Conservation (phyloP, 2,797 vertebrate genomes). For the Syndactyla subalaris region DNA sequence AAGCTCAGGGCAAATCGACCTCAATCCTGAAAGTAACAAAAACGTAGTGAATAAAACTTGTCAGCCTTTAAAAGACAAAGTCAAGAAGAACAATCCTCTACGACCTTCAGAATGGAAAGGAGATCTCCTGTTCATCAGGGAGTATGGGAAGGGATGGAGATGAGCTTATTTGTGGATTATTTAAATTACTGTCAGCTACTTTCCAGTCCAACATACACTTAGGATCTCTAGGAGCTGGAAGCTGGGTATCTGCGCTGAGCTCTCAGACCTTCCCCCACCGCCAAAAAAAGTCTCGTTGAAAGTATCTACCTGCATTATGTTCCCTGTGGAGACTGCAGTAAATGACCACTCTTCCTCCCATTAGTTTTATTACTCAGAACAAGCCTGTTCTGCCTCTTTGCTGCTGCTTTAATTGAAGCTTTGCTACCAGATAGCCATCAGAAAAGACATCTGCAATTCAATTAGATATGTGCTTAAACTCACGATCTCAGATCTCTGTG, state of each 20-base stretch:
- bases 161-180: not conserved
- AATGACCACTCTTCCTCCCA: not conserved
- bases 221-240: not conserved
- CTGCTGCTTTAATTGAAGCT: slow-evolving; percentile 39
- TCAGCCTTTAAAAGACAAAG: not conserved
- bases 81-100: not conserved
- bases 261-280: not conserved
- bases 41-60: not conserved
- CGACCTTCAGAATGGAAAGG: not conserved
- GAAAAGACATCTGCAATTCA: slow-evolving; percentile 64
- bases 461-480: slow-evolving; percentile 45
- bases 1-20: not conserved
- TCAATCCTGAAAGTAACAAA: not conserved
- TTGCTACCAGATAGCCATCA: slow-evolving; percentile 46
- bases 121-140: not conserved
- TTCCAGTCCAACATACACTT: not conserved
- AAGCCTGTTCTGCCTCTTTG: slow-evolving; percentile 2
- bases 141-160: not conserved
- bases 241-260: not conserved
- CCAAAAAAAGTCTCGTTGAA: not conserved
- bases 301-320: not conserved
- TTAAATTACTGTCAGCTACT: not conserved
- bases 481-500: not conserved
- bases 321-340: not conserved
- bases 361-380: slow-evolving; percentile 36